Evolutionary conservation across 2,888 invertebrate genomes (phyloP), one percentile per base, ranked within the genome.

Genomic region (Tipula helvola): DNA sequence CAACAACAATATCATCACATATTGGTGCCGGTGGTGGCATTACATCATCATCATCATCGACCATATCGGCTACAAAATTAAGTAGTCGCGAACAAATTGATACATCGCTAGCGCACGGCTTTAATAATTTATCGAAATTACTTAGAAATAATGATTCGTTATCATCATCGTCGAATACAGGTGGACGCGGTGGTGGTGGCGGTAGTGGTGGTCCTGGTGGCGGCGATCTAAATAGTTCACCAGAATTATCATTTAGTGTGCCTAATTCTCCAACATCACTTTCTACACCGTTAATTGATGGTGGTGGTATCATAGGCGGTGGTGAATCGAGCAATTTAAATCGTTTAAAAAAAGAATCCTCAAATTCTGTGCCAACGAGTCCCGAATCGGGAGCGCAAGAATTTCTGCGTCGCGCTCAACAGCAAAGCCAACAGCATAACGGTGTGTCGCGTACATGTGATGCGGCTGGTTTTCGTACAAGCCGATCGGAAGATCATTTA

Each of bases 401-500:
- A 87, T 88, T 88, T 86, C 90, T 91, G 42, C 90, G 91, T 4
- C 90, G 91, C 36, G 86, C 41, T 36, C 44, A 91, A 91, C 89
- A 93, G 90, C 90, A 88, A 88, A 71, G 91, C 91, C 89, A 93
- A 90, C 90, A 88, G 88, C 93, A 93, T 93, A 92, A 92, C 87
- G 91, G 90, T 90, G 93, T 90, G 88, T 90, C 91, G 88, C 90
- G 92, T 88, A 91, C 91, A 89, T 90, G 91, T 89, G 93, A 93
- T 89, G 93, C 93, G 87, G 94, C 94, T 89, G 95, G 95, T 88
- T 97, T 97, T 85, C 94, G 97, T 87, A 97, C 97, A 42, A 97
- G 97, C 89, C 95, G 97, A 90, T 97, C 97, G 12, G 98, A 98
- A 92, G 97, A 98, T 92, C 97, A 97, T 90, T 92, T 98, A 88